Evolutionary conservation across 2,797 vertebrate species (phyloP), one percentile per base, ranked within the genome.

Genomic region (Schizopygopsis pylzovi): DNA sequence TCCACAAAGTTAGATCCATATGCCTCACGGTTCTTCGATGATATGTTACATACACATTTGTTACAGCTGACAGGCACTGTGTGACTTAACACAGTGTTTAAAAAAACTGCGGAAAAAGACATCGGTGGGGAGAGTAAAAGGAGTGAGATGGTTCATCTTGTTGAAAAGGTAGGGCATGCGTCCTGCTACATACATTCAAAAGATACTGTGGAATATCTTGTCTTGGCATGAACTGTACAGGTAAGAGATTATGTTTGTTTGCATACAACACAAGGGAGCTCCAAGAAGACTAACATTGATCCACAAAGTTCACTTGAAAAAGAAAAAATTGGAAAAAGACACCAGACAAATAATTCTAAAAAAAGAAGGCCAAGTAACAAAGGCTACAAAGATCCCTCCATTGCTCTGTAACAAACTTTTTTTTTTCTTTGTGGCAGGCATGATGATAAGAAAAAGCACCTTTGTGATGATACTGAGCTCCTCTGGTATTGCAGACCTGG

Each of bases 181-280:
- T 93, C 93, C 88, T 95, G 94, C 95, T 95, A 95, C 95, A 94
- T 95, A 93, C 89, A 93, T 93, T 93, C 92, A 91, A 86, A 81
- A 92, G 90, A 94, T 87, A 91, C 80, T 90, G 89, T 89, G 91
- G 92, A 92, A 94, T 93, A 91, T 86, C 82, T 76, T 93, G 88
- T 92, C 89, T 92, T 86, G 92, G 92, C 90, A 88, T 92, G 85
- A 86, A 88, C 78, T 93, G 90, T 92, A 90, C 92, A 90, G 71
- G 86, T 86, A 88, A 87, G 89, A 89, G 87, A 88, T 91, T 88
- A 81, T 87, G 89, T 61, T 39, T 73, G 87, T 67, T 86, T 88
- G 90, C 87, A 88, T 79, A 87, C 85, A 89, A 87, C 86, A 88
- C 85, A 83, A 90, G 90, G 90, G 90, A 90, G 90, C 78, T 87